phyloP scores from a whole-genome alignment of 2,797 vertebrate species.

The Betta splendens region DNA sequence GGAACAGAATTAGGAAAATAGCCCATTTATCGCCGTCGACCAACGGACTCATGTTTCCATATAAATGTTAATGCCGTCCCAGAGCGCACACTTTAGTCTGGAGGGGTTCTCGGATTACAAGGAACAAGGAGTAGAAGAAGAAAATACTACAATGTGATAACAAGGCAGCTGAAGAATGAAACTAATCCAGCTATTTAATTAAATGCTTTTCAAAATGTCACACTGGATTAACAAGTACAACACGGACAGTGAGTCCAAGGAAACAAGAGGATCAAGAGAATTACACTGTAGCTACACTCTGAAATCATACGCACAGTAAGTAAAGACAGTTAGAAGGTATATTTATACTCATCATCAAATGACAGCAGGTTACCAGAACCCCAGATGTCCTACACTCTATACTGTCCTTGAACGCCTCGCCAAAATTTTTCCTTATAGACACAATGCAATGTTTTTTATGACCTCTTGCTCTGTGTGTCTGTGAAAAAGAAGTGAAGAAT shows the following conservation, averaged over 20 bases:
- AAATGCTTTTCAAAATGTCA: constrained; percentile 73
- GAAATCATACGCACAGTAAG: too few species aligned
- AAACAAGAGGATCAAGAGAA: constrained; percentile 21
- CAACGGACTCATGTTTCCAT: constrained; percentile 69
- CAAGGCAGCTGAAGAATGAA: constrained; percentile 48
- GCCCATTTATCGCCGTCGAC: constrained; percentile 72
- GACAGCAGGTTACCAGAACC: too few species aligned
- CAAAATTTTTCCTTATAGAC: too few species aligned
- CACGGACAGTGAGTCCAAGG: constrained; percentile 23
- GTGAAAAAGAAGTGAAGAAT: too few species aligned
- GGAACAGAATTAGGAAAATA: constrained; percentile 67
- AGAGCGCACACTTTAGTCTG: constrained; percentile 31
- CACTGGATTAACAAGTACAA: constrained; percentile 54
- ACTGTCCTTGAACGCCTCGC: too few species aligned
- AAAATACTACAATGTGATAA: too few species aligned
- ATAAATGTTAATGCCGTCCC: constrained; percentile 80
- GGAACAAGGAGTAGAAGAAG: constrained; percentile 41
- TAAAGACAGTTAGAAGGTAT: too few species aligned
- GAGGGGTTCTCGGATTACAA: constrained; percentile 30
- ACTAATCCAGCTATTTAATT: constrained; percentile 65
- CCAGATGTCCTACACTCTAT: too few species aligned
- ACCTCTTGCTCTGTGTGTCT: too few species aligned
- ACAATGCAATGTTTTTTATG: too few species aligned
- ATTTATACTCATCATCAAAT: too few species aligned
- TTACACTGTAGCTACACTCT: neutral